A percentile compares a stretch with the other conserved stretches of the same genome.
These are phyloP conservation scores for Petrocephalus zakoni DNA, from an alignment of 2,113 vertebrate species.

Conservation along the genomic window DNA sequence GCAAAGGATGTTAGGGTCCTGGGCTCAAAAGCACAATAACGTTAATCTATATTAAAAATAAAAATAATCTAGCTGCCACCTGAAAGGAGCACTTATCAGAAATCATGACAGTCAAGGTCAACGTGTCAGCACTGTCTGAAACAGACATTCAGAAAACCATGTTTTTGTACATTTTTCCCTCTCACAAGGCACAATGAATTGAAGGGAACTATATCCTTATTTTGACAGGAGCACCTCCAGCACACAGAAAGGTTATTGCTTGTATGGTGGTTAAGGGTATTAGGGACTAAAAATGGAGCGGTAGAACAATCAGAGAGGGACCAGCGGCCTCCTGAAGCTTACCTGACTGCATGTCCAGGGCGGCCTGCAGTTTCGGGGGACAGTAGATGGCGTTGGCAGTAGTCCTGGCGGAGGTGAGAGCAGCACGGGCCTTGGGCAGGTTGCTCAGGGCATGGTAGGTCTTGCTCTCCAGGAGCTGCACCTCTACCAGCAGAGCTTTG, in stretches of 20 bases:
- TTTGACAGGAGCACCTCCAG: not conserved
- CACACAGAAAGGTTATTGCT: not conserved
- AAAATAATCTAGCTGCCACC: not conserved
- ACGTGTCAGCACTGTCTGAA: not conserved
- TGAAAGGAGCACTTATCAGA: not conserved
- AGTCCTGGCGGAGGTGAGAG: constrained; percentile 94
- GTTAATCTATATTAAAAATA: not conserved
- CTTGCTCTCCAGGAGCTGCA: constrained; percentile 96
- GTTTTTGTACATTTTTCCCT: not conserved
- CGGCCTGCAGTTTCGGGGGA: constrained; percentile 94
- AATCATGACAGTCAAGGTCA: not conserved
- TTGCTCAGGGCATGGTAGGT: constrained; percentile 98
- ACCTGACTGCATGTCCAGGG: constrained; percentile 99
- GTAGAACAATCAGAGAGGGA: not conserved
- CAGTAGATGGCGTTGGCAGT: constrained; percentile 98
- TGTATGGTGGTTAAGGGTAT: not conserved
- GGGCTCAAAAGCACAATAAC: not conserved
- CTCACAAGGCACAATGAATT: not conserved
- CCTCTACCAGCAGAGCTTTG: constrained; percentile 96
- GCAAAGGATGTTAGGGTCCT: not conserved
- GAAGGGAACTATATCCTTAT: not conserved
- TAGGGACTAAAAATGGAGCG: not conserved
- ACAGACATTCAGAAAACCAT: not conserved
- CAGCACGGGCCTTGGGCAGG: constrained; percentile 93
- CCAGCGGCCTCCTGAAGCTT: constrained; percentile 17